Conservation (phyloP, 2,797 vertebrate species). For the Lacerta bilineata region DNA sequence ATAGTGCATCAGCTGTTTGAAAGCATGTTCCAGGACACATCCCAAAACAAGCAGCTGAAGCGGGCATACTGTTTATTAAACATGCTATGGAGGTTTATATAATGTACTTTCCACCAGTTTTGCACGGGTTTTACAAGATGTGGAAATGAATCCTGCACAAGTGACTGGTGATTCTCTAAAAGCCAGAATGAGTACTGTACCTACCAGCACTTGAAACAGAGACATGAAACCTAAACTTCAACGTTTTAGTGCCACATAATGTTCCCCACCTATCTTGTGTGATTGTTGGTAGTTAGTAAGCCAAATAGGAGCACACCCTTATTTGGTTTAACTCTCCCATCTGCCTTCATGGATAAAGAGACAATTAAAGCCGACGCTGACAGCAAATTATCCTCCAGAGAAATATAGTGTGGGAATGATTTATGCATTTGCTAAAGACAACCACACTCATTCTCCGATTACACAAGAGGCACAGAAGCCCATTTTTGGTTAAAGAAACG, state of each 20-base stretch:
- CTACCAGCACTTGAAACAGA: neutral
- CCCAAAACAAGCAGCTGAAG: neutral
- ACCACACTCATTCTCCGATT: slow-evolving; percentile 9
- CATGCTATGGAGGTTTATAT: neutral
- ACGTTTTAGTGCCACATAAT: neutral
- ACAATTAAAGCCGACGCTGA: neutral
- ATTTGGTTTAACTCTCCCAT: slow-evolving; percentile 53
- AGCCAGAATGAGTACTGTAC: neutral
- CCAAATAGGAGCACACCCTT: slow-evolving; percentile 12
- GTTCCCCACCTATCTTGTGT: neutral
- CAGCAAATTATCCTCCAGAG: slow-evolving; percentile 10
- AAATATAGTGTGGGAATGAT: slow-evolving; percentile 49
- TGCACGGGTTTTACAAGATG: neutral
- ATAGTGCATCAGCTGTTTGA: neutral
- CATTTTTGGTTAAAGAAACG: slow-evolving; percentile 64
- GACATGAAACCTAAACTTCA: neutral
- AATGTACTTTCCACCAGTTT: neutral
- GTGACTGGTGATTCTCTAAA: neutral
- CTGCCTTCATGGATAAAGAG: neutral
- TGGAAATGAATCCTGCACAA: neutral
- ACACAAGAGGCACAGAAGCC: slow-evolving; percentile 46
- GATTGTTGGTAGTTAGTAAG: slow-evolving; percentile 32
- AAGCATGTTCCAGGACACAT: neutral
- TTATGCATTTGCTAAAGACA: slow-evolving; percentile 48
- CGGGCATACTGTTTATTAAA: neutral